Evolutionary conservation across 2,888 invertebrate species (phyloP), one percentile per base, ranked within the genome.

Genomic region (Zygaena filipendulae): DNA sequence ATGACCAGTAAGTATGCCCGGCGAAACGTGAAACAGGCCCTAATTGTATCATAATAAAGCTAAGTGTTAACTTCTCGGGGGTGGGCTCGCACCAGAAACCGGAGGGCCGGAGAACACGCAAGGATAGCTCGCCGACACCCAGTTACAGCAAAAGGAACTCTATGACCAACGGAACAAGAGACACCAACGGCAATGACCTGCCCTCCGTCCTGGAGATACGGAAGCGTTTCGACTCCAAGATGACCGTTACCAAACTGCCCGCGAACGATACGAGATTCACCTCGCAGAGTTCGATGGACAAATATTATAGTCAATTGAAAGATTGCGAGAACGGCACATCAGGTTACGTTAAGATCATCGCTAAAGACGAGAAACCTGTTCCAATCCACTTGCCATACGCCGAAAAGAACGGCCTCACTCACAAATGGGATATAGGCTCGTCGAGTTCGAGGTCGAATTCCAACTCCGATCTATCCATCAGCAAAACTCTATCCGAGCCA

Each of bases 141-240:
- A 51, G 62, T 45, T 71, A 70, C 66, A 57, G 55, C 52, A 71
- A 74, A 51, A 51, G 68, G 28, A 55, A 47, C 47, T 64, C 68
- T 27, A 61, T 69, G 60, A 43, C 57, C 12, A 75, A 81, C 44
- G 80, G 80, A 21, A 53, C 63, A 24, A 82, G 82, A 42, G 84
- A 85, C 50, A 81, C 74, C 38, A 84, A 86, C 50, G 84, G 84
- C 9, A 84, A 84, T 47, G 80, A 81, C 40, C 69, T 80, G 35
- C 77, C 82, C 3, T 81, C 84, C 3, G 84, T 84, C 3, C 81
- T 83, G 2, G 85, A 85, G 43, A 81, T 84, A 30, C 60, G 84
- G 33, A 82, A 82, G 45, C 70, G 77, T 40, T 84, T 83, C 55
- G 85, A 84, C 49, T 42, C 57, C 3, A 79, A 77, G 52, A 79